These are phyloP conservation scores for Ciconia boyciana DNA, from an alignment of 2,113 vertebrate species.

Conservation along the genomic window DNA sequence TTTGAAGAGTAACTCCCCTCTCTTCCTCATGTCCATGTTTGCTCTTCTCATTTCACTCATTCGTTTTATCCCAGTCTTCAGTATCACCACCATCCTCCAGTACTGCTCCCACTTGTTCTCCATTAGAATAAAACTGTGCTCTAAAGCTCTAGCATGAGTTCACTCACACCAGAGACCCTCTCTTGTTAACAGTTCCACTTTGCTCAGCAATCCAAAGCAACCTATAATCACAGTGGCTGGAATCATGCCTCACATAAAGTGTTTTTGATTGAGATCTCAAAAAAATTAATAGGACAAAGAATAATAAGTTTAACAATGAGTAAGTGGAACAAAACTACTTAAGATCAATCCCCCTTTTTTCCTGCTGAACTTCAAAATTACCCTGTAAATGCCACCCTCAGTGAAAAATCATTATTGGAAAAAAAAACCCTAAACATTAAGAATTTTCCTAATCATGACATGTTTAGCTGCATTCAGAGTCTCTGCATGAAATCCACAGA, in stretches of 20 bases:
- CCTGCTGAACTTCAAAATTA: constrained; percentile 55
- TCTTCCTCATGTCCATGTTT: not conserved
- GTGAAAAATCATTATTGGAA: not conserved
- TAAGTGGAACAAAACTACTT: constrained; percentile 46
- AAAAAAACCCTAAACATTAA: not conserved
- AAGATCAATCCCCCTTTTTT: constrained; percentile 53
- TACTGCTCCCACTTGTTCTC: not conserved
- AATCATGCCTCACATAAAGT: not conserved
- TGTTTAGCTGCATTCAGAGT: constrained; percentile 1
- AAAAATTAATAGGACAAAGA: constrained; percentile 35
- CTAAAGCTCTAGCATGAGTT: not conserved
- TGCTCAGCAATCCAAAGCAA: not conserved
- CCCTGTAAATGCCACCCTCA: not conserved
- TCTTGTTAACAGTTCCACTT: not conserved
- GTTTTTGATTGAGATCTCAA: constrained; percentile 23
- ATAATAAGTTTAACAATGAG: constrained; percentile 55
- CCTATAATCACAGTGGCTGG: not conserved
- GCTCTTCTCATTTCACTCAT: not conserved
- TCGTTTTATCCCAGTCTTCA: not conserved
- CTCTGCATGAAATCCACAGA: constrained; percentile 9
- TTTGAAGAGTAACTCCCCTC: not conserved
- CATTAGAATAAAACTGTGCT: not conserved
- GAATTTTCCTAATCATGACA: constrained; percentile 19
- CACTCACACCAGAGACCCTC: not conserved
- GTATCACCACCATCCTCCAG: not conserved